Evolutionary conservation across 1,140 invertebrate genomes (phyloP).

Genomic region (Zaprionus tsacasi): DNA sequence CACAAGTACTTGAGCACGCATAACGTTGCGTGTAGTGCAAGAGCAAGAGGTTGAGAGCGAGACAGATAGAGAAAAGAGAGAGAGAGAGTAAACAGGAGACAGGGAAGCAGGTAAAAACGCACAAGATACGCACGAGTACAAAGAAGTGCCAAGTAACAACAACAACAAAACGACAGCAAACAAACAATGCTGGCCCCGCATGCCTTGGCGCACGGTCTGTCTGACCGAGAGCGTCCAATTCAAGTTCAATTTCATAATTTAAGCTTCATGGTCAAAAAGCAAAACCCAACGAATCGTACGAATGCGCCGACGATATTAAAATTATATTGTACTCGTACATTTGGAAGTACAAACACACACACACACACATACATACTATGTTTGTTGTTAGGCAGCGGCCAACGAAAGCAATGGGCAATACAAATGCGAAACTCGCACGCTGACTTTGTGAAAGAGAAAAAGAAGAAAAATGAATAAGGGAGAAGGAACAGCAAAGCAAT

Average conservation of each 20-base stretch:
- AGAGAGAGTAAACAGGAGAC: background rate
- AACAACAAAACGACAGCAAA: conserved; percentile 41
- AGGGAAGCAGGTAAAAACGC: conserved; percentile 32
- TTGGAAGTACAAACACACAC: conserved; percentile 9
- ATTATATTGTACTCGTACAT: conserved; percentile 24
- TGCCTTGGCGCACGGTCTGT: conserved; percentile 1
- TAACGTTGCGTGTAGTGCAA: conserved; percentile 28
- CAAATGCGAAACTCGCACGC: conserved; percentile 26
- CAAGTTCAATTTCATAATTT: conserved; percentile 83
- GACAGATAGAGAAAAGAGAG: background rate
- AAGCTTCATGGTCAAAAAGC: conserved; percentile 67
- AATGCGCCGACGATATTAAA: conserved; percentile 24
- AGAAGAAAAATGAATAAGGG: background rate
- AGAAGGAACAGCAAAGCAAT: background rate
- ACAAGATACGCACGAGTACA: conserved; percentile 40
- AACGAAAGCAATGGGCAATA: conserved; percentile 21
- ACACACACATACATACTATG: background rate
- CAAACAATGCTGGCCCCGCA: conserved; percentile 26
- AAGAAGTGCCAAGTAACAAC: conserved; percentile 58
- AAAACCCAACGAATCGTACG: conserved; percentile 31
- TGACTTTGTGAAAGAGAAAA: conserved; percentile 13
- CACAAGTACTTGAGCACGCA: conserved; percentile 65
- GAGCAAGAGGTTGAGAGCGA: conserved; percentile 9
- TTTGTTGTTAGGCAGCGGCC: conserved; percentile 7
- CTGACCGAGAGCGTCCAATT: conserved; percentile 43